phyloP scores from a whole-genome alignment of 1,140 invertebrate species.

The Contarinia nasturtii region DNA sequence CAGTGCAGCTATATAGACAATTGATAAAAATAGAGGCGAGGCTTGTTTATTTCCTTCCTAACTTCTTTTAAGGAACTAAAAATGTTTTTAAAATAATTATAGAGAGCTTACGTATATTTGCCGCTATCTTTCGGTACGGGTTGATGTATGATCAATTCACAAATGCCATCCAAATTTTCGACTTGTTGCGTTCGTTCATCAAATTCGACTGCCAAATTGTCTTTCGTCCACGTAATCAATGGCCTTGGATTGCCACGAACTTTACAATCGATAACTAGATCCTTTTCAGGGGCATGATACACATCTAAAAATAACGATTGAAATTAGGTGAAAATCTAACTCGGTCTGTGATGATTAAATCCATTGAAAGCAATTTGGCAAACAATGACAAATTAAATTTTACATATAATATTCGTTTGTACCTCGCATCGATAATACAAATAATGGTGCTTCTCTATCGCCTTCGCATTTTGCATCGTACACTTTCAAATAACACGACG shows the following conservation, averaged over 20 bases:
- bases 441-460: slow-evolving; percentile 22
- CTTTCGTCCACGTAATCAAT: slow-evolving; percentile 59
- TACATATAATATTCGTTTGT: slow-evolving; percentile 8
- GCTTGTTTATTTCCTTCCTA: too few relatives aligned
- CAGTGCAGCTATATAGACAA: too few relatives aligned
- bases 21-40: too few relatives aligned
- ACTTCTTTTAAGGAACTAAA: too few relatives aligned
- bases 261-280: slow-evolving; percentile 55
- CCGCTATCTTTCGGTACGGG: slow-evolving; percentile 45
- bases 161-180: slow-evolving; percentile 50
- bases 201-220: slow-evolving; percentile 33
- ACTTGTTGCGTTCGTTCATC: slow-evolving; percentile 41
- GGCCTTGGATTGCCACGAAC: slow-evolving; percentile 52
- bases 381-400: too few relatives aligned
- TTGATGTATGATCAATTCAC: slow-evolving; percentile 44
- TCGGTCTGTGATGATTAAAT: slow-evolving; percentile 7
- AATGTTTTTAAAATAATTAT: too few relatives aligned
- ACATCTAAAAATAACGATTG: slow-evolving; percentile 31
- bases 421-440: slow-evolving; percentile 22
- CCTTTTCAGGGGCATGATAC: slow-evolving; percentile 46
- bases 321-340: too few relatives aligned
- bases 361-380: too few relatives aligned
- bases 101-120: slow-evolving; percentile 41
- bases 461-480: slow-evolving; percentile 19
- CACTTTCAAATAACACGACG: slow-evolving; percentile 23